Evolutionary conservation across 2,888 invertebrate species (phyloP).

Genomic region (Pammene aurita): DNA sequence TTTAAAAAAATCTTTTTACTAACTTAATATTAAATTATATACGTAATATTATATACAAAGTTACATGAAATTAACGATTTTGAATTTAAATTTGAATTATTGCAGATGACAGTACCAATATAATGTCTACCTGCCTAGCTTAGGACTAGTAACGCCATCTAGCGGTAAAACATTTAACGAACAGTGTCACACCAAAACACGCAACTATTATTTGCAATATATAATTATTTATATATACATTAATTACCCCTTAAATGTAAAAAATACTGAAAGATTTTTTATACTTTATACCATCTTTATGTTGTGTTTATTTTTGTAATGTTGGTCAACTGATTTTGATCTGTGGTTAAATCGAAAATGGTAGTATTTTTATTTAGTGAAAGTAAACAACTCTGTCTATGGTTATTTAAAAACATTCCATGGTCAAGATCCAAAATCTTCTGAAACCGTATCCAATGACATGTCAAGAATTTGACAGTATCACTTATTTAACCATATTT

Average conservation of each 20-base stretch:
- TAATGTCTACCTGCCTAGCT: too few species aligned
- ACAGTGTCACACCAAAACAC: neutral
- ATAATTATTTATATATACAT: too few species aligned
- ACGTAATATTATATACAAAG: too few species aligned
- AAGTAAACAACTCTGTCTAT: constrained; percentile 37
- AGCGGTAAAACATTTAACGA: neutral
- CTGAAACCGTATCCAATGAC: constrained; percentile 46
- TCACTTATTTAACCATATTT: constrained; percentile 54
- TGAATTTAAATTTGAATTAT: too few species aligned
- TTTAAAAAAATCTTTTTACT: too few species aligned
- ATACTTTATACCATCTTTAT: too few species aligned
- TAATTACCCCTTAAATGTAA: too few species aligned
- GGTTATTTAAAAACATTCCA: constrained; percentile 35
- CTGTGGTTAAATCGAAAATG: neutral
- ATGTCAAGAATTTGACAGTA: constrained; percentile 62
- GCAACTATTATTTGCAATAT: too few species aligned
- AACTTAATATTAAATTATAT: too few species aligned
- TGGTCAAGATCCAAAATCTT: constrained; percentile 40
- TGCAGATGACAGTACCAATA: too few species aligned
- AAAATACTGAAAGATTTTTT: too few species aligned
- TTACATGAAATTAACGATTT: too few species aligned
- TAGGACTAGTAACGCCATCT: constrained; percentile 3
- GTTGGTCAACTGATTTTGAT: neutral
- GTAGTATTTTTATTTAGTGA: constrained; percentile 20
- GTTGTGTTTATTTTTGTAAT: constrained; percentile 3